Evolutionary conservation across 2,113 vertebrate genomes (phyloP).

Genomic region (Prionailurus viverrinus): DNA sequence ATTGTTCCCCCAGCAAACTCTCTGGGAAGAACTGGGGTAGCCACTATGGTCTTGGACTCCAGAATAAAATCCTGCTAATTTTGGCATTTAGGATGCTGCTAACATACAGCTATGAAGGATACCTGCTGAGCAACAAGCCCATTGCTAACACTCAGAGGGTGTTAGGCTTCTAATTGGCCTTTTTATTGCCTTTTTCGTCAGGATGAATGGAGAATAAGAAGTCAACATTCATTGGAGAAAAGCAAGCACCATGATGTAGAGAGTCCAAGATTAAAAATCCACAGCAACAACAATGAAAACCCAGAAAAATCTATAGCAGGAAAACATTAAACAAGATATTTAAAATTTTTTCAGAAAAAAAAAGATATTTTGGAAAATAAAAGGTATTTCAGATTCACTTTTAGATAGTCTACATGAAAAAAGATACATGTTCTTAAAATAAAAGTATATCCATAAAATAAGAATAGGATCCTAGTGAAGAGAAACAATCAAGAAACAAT

Average conservation of each 20-base stretch:
- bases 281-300: not conserved
- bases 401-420: not conserved
- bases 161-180: not conserved
- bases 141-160: not conserved
- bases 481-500: not conserved
- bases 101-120: not conserved
- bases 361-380: not conserved
- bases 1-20: not conserved
- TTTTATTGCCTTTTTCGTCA: not conserved
- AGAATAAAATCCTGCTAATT: not conserved
- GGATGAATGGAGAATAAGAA: not conserved
- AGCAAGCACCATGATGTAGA: not conserved
- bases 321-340: not conserved
- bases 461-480: not conserved
- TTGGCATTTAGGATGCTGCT: not conserved
- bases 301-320: not conserved
- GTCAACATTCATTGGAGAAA: not conserved
- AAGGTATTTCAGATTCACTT: not conserved
- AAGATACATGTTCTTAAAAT: not conserved
- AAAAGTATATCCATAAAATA: not conserved
- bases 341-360: not conserved
- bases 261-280: not conserved
- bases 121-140: not conserved
- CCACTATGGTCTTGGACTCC: not conserved
- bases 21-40: not conserved